Base-by-base conservation (phyloP, 1,140 invertebrate species). In the Dryas iulia region DNA sequence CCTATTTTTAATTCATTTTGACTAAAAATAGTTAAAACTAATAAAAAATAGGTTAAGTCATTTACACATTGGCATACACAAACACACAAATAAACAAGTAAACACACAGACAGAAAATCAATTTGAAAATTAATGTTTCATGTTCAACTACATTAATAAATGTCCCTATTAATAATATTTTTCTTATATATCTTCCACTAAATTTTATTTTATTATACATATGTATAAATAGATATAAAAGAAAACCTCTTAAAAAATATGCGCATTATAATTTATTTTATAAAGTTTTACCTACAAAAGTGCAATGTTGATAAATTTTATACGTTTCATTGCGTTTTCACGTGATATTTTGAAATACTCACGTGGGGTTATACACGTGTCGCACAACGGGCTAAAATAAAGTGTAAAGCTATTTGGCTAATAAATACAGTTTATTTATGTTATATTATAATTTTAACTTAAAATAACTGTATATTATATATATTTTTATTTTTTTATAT, bases 221-320 rank as follows among this genome's bases (percentile, higher is more conserved):
- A 14, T 35, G 4, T 35, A 35, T 14, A 1, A 5, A 39, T 39
- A 39, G n/a, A 18, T n/a, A 39, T 39, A 39, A 39, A 1, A 14
- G 14, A n/a, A 39, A 1, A 39, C 35, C n/a, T 39, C 6, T n/a
- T 14, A 7, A 14, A 39, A 6, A 47, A 18, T 14, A 10, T 18
- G n/a, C 33, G 18, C 7, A 47, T 10, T 8, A 47, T 18, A 35
- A n/a, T 35, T 35, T n/a, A 35, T 35, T 35, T 35, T 35, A 35
- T 47, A 21, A 47, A 2, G 7, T 7, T 47, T 47, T 21, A 14
- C 39, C 14, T 47, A 21, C 6, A 21, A 47, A 47, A 47, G 7
- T 47, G 39, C 39, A 47, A 47, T 47, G 39, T 47, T 47, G 14
- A 47, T 47, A 56, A 52, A 64, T 52, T 18, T 64, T 52, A 54